These are phyloP conservation scores for Asarcornis scutulata DNA, from an alignment of 2,113 vertebrate species.

Conservation along the genomic window DNA sequence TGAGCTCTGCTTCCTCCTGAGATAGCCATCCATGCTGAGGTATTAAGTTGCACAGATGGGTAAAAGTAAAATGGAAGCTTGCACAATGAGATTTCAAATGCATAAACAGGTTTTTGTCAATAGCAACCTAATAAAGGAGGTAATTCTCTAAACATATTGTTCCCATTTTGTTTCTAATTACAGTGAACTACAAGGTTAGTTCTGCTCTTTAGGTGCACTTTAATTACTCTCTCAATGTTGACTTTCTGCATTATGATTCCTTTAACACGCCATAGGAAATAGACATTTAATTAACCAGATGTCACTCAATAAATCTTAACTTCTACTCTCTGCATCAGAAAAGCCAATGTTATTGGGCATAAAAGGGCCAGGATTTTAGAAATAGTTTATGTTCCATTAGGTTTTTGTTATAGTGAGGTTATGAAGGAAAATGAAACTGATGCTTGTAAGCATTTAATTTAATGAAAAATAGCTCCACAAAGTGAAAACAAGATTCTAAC, in stretches of 20 bases:
- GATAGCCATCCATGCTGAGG: background rate
- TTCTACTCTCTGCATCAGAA: conserved; percentile 65
- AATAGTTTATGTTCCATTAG: conserved; percentile 37
- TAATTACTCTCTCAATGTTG: conserved; percentile 77
- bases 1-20: background rate
- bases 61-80: conserved; percentile 48
- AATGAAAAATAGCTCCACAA: background rate
- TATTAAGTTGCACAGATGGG: conserved; percentile 32
- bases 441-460: conserved; percentile 38
- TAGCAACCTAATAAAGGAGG: conserved; percentile 68
- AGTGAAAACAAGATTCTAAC: background rate
- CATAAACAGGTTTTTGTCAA: conserved; percentile 59
- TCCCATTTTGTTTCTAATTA: conserved; percentile 80
- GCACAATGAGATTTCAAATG: conserved; percentile 63
- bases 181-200: conserved; percentile 72
- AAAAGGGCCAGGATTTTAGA: conserved; percentile 34
- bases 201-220: conserved; percentile 70
- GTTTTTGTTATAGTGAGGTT: conserved; percentile 26
- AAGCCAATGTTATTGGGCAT: conserved; percentile 21
- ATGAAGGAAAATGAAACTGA: conserved; percentile 30
- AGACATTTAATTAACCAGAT: conserved; percentile 81
- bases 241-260: conserved; percentile 75
- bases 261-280: conserved; percentile 70
- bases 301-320: conserved; percentile 77
- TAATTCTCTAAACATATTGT: conserved; percentile 70